Conservation (phyloP, 2,888 invertebrate species). For the Cheilosia scutellata region DNA sequence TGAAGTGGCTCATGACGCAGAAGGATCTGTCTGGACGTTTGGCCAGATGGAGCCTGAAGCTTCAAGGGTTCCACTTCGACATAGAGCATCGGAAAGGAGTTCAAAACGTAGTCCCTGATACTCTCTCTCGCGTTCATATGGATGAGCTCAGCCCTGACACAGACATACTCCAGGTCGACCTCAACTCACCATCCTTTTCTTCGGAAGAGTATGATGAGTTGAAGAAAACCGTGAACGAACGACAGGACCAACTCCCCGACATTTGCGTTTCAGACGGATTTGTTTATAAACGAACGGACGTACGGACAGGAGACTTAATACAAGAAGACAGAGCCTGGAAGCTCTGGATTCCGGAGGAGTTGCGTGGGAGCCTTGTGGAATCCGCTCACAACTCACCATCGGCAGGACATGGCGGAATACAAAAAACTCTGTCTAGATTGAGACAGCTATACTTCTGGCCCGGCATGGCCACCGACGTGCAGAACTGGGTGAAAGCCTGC, state of each 20-base stretch:
- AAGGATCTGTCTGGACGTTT: neutral
- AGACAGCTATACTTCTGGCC: no score
- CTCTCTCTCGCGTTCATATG: no score
- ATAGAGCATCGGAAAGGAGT: no score
- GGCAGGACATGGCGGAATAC: neutral
- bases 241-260: neutral
- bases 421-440: neutral
- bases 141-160: no score
- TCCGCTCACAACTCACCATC: neutral
- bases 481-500: no score
- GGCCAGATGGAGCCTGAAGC: neutral
- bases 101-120: no score
- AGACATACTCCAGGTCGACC: no score
- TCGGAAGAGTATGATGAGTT: constrained; percentile 10
- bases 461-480: no score
- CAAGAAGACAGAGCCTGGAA: neutral
- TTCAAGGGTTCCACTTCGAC: neutral
- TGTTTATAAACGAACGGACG: neutral
- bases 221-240: neutral
- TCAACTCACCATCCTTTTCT: neutral
- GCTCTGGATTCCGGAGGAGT: neutral
- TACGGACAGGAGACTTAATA: neutral
- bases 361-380: neutral
- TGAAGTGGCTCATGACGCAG: neutral
- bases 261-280: neutral